These are phyloP conservation scores for Canis aureus DNA, from an alignment of 2,113 vertebrate genomes.

Conservation along the genomic window DNA sequence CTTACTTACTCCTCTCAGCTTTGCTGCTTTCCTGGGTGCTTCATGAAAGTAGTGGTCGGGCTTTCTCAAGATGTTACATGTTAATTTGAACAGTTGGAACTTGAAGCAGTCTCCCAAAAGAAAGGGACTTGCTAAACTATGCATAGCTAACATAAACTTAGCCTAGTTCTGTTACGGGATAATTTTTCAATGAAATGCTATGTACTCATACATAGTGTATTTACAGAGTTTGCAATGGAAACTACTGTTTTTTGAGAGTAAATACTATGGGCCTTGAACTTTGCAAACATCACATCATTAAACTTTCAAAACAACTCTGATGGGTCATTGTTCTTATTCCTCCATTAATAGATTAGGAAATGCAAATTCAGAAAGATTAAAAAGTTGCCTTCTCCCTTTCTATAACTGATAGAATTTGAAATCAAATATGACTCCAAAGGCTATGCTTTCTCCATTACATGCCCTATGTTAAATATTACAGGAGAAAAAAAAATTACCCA, in stretches of 20 bases:
- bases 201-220: neutral
- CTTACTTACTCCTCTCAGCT: neutral
- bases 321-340: neutral
- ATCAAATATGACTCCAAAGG: neutral
- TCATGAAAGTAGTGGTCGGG: neutral
- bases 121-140: neutral
- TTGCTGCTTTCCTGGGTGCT: neutral
- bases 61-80: neutral
- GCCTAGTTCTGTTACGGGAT: neutral
- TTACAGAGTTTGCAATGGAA: neutral
- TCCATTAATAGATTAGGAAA: neutral
- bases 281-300: neutral
- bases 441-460: neutral
- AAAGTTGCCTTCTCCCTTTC: neutral
- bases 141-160: neutral
- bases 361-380: constrained; percentile 7
- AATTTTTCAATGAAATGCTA: constrained; percentile 11
- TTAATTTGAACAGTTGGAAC: neutral
- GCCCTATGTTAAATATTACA: neutral
- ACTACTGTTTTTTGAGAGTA: neutral
- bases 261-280: neutral
- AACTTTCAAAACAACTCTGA: constrained; percentile 8
- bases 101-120: neutral
- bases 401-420: neutral
- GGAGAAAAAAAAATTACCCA: neutral